Percentiles rank a stretch among this genome's conserved stretches.
These are phyloP conservation scores for Bujurquina vittata DNA, from an alignment of 2,113 vertebrate genomes.

Conservation along the genomic window DNA sequence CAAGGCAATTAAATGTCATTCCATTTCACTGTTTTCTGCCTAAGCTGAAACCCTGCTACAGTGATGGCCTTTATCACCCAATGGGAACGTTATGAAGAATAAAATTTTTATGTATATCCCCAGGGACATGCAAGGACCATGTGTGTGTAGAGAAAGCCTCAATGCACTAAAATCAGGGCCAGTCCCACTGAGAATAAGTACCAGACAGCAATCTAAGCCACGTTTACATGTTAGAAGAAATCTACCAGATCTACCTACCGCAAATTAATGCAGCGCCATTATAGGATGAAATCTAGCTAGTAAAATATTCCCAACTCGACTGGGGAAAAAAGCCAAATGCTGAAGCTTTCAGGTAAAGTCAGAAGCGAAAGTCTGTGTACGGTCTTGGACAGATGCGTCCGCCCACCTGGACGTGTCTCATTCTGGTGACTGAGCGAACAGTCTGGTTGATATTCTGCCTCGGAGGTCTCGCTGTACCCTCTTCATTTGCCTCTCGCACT, in stretches of 20 bases:
- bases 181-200: background rate
- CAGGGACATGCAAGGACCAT: background rate
- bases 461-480: background rate
- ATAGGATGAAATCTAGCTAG: background rate
- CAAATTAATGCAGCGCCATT: background rate
- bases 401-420: constrained; percentile 28
- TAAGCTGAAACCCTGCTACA: background rate
- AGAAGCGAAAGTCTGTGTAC: background rate
- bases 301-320: background rate
- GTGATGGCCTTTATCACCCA: background rate
- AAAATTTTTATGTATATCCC: background rate
- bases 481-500: constrained; percentile 18
- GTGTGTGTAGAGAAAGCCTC: background rate
- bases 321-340: background rate
- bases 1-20: background rate
- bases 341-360: background rate
- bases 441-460: constrained; percentile 32
- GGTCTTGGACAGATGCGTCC: constrained; percentile 1
- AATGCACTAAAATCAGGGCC: background rate
- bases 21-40: background rate
- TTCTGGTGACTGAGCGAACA: constrained; percentile 22
- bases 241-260: background rate
- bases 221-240: background rate
- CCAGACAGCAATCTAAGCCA: background rate
- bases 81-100: background rate